Percentiles rank a stretch among this genome's conserved stretches.
Evolutionary conservation across 2,888 invertebrate species (phyloP).

Genomic region (Eilema sororculum): DNA sequence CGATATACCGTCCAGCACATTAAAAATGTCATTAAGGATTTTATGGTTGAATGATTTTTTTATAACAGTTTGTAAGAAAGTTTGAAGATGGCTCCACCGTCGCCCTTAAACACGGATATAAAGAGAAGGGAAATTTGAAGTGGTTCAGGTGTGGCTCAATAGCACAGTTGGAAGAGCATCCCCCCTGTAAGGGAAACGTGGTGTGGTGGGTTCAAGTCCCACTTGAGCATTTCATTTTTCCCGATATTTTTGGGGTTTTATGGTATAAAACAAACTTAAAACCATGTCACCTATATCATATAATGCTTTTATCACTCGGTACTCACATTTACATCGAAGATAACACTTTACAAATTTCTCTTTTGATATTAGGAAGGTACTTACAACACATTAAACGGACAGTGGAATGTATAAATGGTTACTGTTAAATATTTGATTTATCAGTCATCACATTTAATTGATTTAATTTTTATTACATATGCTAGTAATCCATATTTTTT

Average conservation of each 20-base stretch:
- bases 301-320: constrained; percentile 23
- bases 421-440: constrained; percentile 36
- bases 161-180: too few species aligned
- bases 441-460: constrained; percentile 43
- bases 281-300: constrained; percentile 20
- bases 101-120: too few species aligned
- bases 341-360: constrained; percentile 13
- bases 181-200: too few species aligned
- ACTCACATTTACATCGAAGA: constrained; percentile 21
- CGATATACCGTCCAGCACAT: constrained; percentile 43
- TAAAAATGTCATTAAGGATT: constrained; percentile 41
- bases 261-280: constrained; percentile 29
- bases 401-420: constrained; percentile 46
- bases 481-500: constrained; percentile 16
- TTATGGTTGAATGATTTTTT: too few species aligned
- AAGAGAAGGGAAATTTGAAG: too few species aligned
- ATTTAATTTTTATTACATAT: constrained; percentile 31
- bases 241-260: too few species aligned
- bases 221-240: too few species aligned
- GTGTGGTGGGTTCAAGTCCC: too few species aligned
- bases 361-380: constrained; percentile 23
- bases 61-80: too few species aligned
- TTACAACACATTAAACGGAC: constrained; percentile 30
- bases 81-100: too few species aligned
- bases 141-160: too few species aligned